Base-by-base conservation (phyloP, 1,140 invertebrate species). In the Leptopilina clavipes region DNA sequence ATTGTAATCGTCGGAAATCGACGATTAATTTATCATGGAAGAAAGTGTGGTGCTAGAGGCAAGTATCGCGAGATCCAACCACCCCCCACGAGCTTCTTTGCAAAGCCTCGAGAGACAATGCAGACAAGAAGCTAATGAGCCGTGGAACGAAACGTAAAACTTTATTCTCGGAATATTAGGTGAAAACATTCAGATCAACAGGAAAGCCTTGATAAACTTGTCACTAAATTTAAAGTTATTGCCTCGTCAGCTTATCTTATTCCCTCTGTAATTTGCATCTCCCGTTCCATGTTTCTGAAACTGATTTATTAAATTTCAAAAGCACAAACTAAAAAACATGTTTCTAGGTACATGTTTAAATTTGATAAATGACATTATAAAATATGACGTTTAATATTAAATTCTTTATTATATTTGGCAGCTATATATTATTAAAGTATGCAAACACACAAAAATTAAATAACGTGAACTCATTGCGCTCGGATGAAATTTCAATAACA, bases 21-120 rank as follows among this genome's bases (percentile, higher is more conserved):
- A 88, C 86, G 87, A 89, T 89, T 90, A 89, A 90, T 89, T 89
- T 88, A 88, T 89, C 87, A 89, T 81, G 80, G 81, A 88, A 84
- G 81, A 83, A 81, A 81, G 78, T n/a, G 45, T 72, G 72, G 79
- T 10, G 70, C n/a, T n/a, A n/a, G n/a, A n/a, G 19, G 72, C 79
- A 76, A 77, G 77, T 82, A 80, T 79, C 70, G 74, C 79, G 59
- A 54, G 37, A 18, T 78, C 70, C 71, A 79, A 72, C 79, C 78
- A 18, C 75, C 65, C 78, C 25, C 75, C 65, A 76, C 76, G 75
- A 79, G 73, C 71, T 81, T 71, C 79, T 81, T 81, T 73, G 70
- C 78, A 56, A 59, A 22, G 8, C 56, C 56, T 59, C 56, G 56
- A 59, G 56, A 59, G n/a, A n/a, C 56, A 59, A 59, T 59, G 56